A percentile compares a stretch with the other conserved stretches of the same genome.
Evolutionary conservation across 2,797 vertebrate genomes (phyloP).

Genomic region (Anableps anableps): DNA sequence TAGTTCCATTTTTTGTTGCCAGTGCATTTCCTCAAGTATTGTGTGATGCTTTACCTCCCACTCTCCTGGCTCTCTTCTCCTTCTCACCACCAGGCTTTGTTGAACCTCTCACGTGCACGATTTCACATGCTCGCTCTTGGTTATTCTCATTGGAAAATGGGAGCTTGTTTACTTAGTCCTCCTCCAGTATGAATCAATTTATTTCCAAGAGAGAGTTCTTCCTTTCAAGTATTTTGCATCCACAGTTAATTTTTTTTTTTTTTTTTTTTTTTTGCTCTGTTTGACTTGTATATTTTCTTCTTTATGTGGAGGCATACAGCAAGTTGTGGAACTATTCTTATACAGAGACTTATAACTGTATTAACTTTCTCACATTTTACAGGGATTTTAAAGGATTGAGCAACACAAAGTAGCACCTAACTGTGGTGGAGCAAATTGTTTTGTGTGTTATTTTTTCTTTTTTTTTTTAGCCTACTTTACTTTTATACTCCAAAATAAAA

Average conservation of each 20-base stretch:
- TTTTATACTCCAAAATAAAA: not conserved
- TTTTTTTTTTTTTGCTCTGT: not conserved
- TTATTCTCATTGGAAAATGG: conserved; percentile 37
- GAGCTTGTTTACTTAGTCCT: conserved; percentile 31
- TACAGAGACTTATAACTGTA: not conserved
- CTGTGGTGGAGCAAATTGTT: not conserved
- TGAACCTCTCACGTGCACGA: conserved; percentile 13
- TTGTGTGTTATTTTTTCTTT: not conserved
- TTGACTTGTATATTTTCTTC: not conserved
- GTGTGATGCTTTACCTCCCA: conserved; percentile 61
- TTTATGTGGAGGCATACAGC: not conserved
- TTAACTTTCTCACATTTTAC: not conserved
- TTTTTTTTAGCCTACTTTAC: not conserved
- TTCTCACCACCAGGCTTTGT: conserved; percentile 48
- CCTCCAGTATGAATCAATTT: conserved; percentile 14
- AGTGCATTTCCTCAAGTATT: conserved; percentile 69
- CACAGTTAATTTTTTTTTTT: not conserved
- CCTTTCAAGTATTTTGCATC: not conserved
- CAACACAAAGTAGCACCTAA: not conserved
- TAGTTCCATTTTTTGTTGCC: conserved; percentile 64
- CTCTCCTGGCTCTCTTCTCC: conserved; percentile 45
- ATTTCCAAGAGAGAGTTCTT: not conserved
- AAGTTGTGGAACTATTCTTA: not conserved
- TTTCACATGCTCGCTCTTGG: conserved; percentile 13
- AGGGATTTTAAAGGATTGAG: not conserved